Evolutionary conservation across 2,113 vertebrate species (phyloP), one percentile per base, ranked within the genome.

Genomic region (Esox niger): DNA sequence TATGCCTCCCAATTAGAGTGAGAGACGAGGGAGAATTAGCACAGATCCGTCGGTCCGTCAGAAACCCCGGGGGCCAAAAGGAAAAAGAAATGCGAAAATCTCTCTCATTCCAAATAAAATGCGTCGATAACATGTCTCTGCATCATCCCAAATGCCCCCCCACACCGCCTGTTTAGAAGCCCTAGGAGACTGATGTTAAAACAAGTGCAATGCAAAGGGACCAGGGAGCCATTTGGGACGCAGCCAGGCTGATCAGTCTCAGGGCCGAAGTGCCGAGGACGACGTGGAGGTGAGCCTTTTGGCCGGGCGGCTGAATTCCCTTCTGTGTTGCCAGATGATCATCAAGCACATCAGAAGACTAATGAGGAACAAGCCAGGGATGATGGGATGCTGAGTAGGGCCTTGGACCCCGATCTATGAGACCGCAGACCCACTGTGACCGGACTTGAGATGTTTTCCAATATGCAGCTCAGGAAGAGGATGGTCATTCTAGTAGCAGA

Each of bases 1-100:
- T n/a, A n/a, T n/a, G 3, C 38, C 38, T 6, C 11, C 66, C 52
- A 73, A 68, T 73, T 77, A 65, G 38, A 55, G 20, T 33, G 4
- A 57, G 55, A 57, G 25, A 27, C 49, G 26, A 17, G 55, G 27
- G 29, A 32, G 57, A 59, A 31, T 66, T 66, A 35, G 33, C 6
- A 26, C 17, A 29, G 38, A 29, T 43, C 23, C 47, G 56, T 43
- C 66, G 46, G 49, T 66, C 49, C 13, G 35, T 67, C 49, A 33
- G 65, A 56, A 20, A 11, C 55, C 10, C 65, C 38, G 61, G 47
- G 35, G 66, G 64, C 6, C 20, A 9, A 52, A 43, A 43, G 38
- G 15, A 43, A 43, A 43, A 43, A 43, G 1, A 43, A 4, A 43
- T 43, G 38, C 11, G 10, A 25, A 49, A 49, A 32, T 10, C 27